Base-by-base conservation (phyloP, 2,113 vertebrate genomes). In the Pongo pygmaeus region DNA sequence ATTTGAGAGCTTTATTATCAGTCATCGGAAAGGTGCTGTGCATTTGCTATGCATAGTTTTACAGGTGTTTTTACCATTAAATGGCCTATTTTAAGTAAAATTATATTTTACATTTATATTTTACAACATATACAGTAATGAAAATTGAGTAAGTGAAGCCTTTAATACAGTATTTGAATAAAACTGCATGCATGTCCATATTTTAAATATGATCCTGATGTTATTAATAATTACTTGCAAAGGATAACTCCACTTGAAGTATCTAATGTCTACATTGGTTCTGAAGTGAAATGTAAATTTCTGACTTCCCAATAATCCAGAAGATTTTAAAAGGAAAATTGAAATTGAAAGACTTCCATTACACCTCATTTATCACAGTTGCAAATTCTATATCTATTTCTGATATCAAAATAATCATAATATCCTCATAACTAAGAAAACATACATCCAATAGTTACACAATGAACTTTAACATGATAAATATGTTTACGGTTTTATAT, bases 321-420 rank as follows among this genome's bases (percentile, higher is more conserved):
- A 89, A 80, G 83, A 86, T 50, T 38, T 89, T 85, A 64, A 94
- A 90, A 69, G 23, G 40, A 96, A 79, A 97, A 40, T 2, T 40
- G 69, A 92, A 91, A 79, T 78, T 43, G 35, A 67, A 92, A 89
- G 72, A 5, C 11, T 95, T n/a, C 78, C 30, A 91, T 55, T 59
- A 72, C 6, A 59, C 74, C 14, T 93, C 59, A 83, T 69, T 40
- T 57, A 67, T 93, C 70, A 84, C 46, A 92, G 74, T 1, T 32
- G 8, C 27, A 55, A 94, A 86, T 40, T 78, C 52, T 61, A 57
- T 70, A 10, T 55, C n/a, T 75, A 83, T 30, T 81, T 96, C 35
- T 94, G 38, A 59, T 59, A 79, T 72, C 78, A 86, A 97, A 96
- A 80, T 69, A 88, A 93, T 48, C n/a, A 77, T 61, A 89, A 72